Base-by-base conservation (phyloP, 2,888 invertebrate species). In the Diarsia dahlii region DNA sequence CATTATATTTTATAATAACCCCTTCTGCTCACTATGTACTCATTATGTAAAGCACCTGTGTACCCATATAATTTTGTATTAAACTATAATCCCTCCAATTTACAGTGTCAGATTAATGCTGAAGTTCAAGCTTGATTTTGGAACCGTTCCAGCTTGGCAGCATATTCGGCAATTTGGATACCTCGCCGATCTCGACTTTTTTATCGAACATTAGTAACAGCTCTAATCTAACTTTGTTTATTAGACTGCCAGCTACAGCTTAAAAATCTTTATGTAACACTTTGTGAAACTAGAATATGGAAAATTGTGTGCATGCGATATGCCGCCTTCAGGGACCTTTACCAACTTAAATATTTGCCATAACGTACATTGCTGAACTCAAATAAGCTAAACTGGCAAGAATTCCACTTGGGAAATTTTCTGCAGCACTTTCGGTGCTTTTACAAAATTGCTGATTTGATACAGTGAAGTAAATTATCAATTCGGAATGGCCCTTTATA, bases 131-230 rank as follows among this genome's bases (percentile, higher is more conserved):
- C 89, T 90, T 91, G 91, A 92, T 91, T 90, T 91, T 94, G 94
- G 94, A 91, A 82, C 76, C 74, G 82, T 78, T 93, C 94, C 94
- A 93, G 90, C 84, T 94, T 93, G 94, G 94, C 94, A 93, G 89
- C 91, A 88, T 87, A 84, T 89, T 90, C 90, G 86, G 89, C 91
- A 90, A 91, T 93, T 92, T 91, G 91, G 90, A 89, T 91, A 91
- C 90, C 86, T 88, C 87, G 78, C 82, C 74, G 84, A 85, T 90
- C 83, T 82, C 82, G 85, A 78, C 83, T 92, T 92, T 93, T 93
- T 92, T 90, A 89, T 89, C 89, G 91, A 90, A 90, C 90, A 90
- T 91, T 90, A 86, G 81, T 84, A 87, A 87, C 87, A 89, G 85
- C 84, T 74, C 77, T 89, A 85, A 90, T 88, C 87, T 86, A 76